Percentiles rank a stretch among this genome's conserved stretches.
phyloP scores from a whole-genome alignment of 1,140 invertebrate genomes.

The Drosophila kikkawai region DNA sequence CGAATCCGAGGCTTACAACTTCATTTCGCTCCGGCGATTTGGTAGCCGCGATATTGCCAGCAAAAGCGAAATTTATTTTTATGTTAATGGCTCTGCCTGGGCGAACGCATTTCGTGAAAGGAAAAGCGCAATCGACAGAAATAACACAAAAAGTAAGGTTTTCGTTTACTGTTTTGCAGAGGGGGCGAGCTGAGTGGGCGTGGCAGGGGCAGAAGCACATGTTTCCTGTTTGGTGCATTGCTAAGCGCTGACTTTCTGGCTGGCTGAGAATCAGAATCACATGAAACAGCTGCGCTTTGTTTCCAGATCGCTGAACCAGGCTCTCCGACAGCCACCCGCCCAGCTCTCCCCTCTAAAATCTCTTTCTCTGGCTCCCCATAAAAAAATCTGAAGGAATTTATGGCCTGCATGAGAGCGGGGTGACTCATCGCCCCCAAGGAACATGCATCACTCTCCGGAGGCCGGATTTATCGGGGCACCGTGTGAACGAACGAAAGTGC shows the following conservation, averaged over 20 bases:
- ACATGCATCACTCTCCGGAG: slow-evolving; percentile 40
- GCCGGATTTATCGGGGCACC: slow-evolving; percentile 8
- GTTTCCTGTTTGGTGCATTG: slow-evolving; percentile 70
- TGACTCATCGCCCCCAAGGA: slow-evolving; percentile 37
- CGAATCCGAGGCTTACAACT: slow-evolving; percentile 63
- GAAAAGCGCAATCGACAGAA: slow-evolving; percentile 60
- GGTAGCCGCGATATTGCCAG: slow-evolving; percentile 67
- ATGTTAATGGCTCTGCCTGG: slow-evolving; percentile 72
- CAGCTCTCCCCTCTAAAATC: background rate
- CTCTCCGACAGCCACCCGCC: slow-evolving; percentile 32
- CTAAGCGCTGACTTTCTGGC: slow-evolving; percentile 41
- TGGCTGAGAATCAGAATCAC: slow-evolving; percentile 36
- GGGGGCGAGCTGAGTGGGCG: slow-evolving; percentile 2
- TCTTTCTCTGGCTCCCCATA: background rate
- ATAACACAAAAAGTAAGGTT: slow-evolving; percentile 42
- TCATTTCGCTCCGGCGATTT: slow-evolving; percentile 72
- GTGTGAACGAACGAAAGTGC: slow-evolving; percentile 49
- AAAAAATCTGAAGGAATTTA: slow-evolving; percentile 27
- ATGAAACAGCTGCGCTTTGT: slow-evolving; percentile 56
- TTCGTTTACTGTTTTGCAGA: slow-evolving; percentile 45
- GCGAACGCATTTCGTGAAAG: slow-evolving; percentile 77
- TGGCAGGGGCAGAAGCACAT: slow-evolving; percentile 39
- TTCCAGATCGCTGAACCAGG: slow-evolving; percentile 50
- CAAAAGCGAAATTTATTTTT: slow-evolving; percentile 82
- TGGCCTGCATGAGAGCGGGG: slow-evolving; percentile 8